Conservation (phyloP, 1,140 invertebrate species). For the Eumaeus atala region DNA sequence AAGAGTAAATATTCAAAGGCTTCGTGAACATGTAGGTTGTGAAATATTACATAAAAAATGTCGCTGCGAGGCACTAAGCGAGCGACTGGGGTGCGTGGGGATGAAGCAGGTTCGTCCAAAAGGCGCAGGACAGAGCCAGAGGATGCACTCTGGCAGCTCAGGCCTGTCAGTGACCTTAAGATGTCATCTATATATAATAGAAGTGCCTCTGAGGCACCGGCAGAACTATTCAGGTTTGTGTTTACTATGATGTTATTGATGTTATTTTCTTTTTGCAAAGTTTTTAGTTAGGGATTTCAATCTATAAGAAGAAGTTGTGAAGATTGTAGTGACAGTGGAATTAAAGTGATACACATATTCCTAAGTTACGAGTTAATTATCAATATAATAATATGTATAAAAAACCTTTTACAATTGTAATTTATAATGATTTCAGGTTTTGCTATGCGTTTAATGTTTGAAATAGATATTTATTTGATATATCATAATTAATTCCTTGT, state of each 20-base stretch:
- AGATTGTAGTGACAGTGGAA: no score
- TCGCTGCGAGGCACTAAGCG: slow-evolving; percentile 67
- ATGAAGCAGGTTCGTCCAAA: slow-evolving; percentile 79
- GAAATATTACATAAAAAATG: slow-evolving; percentile 50
- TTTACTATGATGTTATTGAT: slow-evolving; percentile 3
- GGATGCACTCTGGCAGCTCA: slow-evolving; percentile 85
- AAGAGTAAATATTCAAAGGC: slow-evolving; percentile 64
- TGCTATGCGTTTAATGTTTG: no score
- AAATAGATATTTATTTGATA: no score
- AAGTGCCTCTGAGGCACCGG: slow-evolving; percentile 90
- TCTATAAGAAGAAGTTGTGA: no score
- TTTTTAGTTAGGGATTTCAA: no score
- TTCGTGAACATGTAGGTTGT: slow-evolving; percentile 69
- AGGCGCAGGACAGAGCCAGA: slow-evolving; percentile 80
- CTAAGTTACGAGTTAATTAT: no score
- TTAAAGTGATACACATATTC: no score
- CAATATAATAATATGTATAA: no score
- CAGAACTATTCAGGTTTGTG: slow-evolving; percentile 84
- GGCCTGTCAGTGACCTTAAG: slow-evolving; percentile 89
- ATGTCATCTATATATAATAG: slow-evolving; percentile 92
- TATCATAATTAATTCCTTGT: no score
- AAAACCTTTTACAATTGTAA: no score
- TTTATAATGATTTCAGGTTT: no score
- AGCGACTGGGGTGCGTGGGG: slow-evolving; percentile 74
- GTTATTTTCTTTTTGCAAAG: no score